These are phyloP conservation scores for Drosophila punjabiensis DNA, from an alignment of 1,140 invertebrate species.

Conservation along the genomic window DNA sequence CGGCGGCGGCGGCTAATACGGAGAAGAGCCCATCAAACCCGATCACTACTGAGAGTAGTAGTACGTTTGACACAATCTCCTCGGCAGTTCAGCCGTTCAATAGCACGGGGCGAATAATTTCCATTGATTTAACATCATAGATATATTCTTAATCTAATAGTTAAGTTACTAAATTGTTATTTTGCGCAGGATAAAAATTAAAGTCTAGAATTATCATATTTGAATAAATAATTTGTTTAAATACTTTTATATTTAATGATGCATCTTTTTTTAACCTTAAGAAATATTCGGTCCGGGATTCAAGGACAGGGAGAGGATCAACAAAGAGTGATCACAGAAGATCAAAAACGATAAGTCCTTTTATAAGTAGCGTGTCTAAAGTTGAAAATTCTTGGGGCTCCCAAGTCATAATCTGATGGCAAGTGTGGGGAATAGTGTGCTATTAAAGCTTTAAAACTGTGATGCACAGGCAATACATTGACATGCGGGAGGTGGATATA, in stretches of 20 bases:
- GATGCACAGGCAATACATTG: too few species aligned
- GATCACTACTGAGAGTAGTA: conserved; percentile 39
- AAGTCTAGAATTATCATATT: conserved; percentile 31
- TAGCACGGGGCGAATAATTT: conserved; percentile 71
- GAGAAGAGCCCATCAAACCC: conserved; percentile 52
- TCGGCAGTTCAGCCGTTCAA: conserved; percentile 53
- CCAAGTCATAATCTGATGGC: too few species aligned
- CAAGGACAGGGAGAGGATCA: not conserved
- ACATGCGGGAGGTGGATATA: too few species aligned
- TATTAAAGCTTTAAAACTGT: too few species aligned
- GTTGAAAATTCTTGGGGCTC: not conserved
- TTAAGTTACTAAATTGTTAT: conserved; percentile 61
- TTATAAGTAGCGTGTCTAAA: not conserved
- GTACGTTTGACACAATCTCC: conserved; percentile 55
- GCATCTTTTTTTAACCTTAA: not conserved
- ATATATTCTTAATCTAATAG: conserved; percentile 26
- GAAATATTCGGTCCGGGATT: not conserved
- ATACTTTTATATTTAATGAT: conserved; percentile 40
- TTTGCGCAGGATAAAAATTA: conserved; percentile 67
- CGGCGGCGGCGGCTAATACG: conserved; percentile 30
- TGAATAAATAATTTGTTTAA: conserved; percentile 48
- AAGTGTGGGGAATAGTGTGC: too few species aligned
- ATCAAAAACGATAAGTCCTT: too few species aligned
- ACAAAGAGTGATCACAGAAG: too few species aligned
- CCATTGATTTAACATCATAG: conserved; percentile 83